phyloP scores from a whole-genome alignment of 2,113 vertebrate genomes.

The Cairina moschata region DNA sequence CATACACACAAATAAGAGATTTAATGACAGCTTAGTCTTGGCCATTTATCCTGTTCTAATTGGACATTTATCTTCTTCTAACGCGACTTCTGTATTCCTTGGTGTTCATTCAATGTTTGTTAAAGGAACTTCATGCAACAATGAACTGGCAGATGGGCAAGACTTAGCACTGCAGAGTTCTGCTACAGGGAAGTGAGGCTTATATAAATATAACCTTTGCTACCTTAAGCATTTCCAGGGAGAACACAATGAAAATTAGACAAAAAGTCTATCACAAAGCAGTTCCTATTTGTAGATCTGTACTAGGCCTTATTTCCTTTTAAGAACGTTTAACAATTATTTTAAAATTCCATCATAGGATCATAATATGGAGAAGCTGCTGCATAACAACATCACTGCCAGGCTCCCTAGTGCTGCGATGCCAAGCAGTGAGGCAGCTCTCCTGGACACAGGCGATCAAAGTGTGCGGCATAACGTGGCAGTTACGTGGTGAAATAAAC shows the following conservation, averaged over 20 bases:
- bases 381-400: neutral
- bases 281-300: neutral
- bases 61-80: neutral
- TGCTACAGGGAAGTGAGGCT: neutral
- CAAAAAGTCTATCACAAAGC: neutral
- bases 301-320: neutral
- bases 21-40: neutral
- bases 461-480: rapidly evolving
- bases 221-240: neutral
- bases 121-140: neutral
- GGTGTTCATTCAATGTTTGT: neutral
- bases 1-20: neutral
- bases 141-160: neutral
- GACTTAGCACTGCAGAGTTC: too few relatives aligned
- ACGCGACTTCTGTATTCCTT: neutral
- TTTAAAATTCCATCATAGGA: neutral
- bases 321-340: neutral
- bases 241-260: neutral
- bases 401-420: neutral
- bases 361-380: neutral
- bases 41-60: neutral
- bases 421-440: neutral
- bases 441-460: neutral
- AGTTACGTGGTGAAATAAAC: neutral
- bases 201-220: neutral